Evolutionary conservation across 1,140 invertebrate genomes (phyloP).

Genomic region (Bombus fervidus): DNA sequence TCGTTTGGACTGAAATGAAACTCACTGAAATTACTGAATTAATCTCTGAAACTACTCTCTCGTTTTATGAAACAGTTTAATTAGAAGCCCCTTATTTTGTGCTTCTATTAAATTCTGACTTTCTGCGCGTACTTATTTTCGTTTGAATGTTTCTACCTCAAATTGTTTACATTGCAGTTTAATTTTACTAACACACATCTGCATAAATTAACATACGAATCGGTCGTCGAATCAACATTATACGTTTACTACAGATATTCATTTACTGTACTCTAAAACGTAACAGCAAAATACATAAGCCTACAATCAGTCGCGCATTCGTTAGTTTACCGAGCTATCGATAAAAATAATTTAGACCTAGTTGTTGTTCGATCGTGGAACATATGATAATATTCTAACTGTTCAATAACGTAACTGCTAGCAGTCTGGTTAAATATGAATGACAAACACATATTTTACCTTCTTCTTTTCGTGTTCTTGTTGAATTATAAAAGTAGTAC

Average conservation of each 20-base stretch:
- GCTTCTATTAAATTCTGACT: background rate
- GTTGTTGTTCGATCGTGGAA: background rate
- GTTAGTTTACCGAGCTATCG: no score
- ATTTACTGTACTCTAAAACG: background rate
- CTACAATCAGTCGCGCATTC: background rate
- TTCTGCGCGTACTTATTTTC: background rate
- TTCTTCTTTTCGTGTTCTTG: background rate
- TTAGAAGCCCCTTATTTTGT: background rate
- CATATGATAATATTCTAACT: background rate
- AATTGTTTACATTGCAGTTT: background rate
- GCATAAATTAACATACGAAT: background rate
- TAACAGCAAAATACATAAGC: no score
- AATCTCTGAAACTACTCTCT: background rate
- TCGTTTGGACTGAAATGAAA: no score
- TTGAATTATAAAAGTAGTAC: slow-evolving; percentile 21
- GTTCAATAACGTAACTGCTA: background rate
- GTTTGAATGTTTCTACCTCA: background rate
- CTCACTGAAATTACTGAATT: background rate
- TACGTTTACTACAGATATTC: background rate
- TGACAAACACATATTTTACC: background rate
- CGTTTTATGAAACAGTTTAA: background rate
- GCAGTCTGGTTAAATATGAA: background rate
- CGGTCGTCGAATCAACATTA: background rate
- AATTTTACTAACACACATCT: background rate
- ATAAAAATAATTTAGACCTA: background rate